Conservation (phyloP, 64 coral and sea anemone species). For the Catalaphyllia jardinei region DNA sequence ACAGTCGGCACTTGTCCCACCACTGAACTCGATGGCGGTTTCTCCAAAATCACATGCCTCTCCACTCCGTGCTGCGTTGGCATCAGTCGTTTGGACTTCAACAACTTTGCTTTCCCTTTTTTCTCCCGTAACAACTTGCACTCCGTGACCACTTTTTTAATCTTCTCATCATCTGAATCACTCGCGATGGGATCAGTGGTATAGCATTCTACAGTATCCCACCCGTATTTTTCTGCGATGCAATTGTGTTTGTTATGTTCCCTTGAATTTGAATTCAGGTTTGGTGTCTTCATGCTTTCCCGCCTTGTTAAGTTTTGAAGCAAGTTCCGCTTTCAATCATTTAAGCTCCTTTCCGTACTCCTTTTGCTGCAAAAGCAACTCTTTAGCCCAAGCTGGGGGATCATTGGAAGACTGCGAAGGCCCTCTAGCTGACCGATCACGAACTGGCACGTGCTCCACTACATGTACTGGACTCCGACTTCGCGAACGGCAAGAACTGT, state of each 20-base stretch:
- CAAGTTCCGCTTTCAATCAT: slow-evolving; percentile 11
- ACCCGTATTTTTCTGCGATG: slow-evolving; percentile 12
- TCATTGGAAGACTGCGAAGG: neutral
- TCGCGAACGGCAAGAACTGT: too few relatives aligned
- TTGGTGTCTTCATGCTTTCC: neutral
- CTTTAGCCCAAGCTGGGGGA: slow-evolving; percentile 16
- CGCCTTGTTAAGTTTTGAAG: neutral
- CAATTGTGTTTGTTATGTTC: slow-evolving; percentile 35
- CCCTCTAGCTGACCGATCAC: too few relatives aligned
- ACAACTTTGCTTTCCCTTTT: neutral
- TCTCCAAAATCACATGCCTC: neutral
- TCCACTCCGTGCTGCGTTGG: neutral
- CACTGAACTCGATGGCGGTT: neutral
- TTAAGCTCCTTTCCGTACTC: slow-evolving; percentile 32
- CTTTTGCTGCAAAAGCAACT: slow-evolving; percentile 18
- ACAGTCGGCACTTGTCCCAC: neutral
- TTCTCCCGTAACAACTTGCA: neutral
- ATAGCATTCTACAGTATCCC: slow-evolving; percentile 39
- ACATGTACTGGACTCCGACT: too few relatives aligned
- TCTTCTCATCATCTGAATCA: slow-evolving; percentile 37
- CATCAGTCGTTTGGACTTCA: too few relatives aligned
- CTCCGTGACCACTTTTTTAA: slow-evolving; percentile 2
- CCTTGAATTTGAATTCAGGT: slow-evolving; percentile 3
- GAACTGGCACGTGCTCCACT: too few relatives aligned
- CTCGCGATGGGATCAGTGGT: slow-evolving; percentile 22